Base-by-base conservation (phyloP, 1,140 invertebrate genomes). In the Lepidurus packardi region DNA sequence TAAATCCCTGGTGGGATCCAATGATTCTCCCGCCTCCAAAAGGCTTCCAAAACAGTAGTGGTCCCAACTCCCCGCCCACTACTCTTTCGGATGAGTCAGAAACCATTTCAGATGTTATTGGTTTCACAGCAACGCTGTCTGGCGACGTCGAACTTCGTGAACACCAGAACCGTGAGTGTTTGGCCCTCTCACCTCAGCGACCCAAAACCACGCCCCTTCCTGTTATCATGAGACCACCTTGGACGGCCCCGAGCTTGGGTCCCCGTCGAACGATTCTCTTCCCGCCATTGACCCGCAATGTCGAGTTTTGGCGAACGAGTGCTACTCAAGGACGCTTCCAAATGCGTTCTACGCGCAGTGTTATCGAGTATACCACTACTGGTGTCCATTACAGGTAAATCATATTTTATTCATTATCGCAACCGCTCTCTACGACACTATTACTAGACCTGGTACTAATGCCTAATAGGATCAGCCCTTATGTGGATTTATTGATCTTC, bases 21-120 rank as follows among this genome's bases (percentile, higher is more conserved):
- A 11, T 81, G 79, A 73, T 82, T 82, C 77, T 80, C 77, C 34
- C 78, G 78, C 45, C 81, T 80, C 21, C 79, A 73, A 25, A 80
- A 80, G 34, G 78, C 78, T 45, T 79, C 77, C 8, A 78, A 78
- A 21, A 76, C 79, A 42, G 74, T 81, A 77, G 75, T 74, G 13
- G 80, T 74, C 21, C 65, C 65, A 76, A 25, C 42, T 24, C 76
- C 13, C 73, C n/a, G 42, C 73, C 75, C 42, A 42, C 43, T 41
- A 73, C 45, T 8, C 43, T 41, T 34, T 53, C 34, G n/a, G 25
- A 34, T 44, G 24, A 44, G 43, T 78, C 44, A 44, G 41, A 34
- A 3, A 13, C 53, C 21, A 65, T 21, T 13, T 65, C 53, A 9
- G 53, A 65, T 1, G 21, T 65, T 8, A 13, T 21, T 21, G 21